Base-by-base conservation (phyloP, 2,113 vertebrate genomes). In the Peromyscus californicus region DNA sequence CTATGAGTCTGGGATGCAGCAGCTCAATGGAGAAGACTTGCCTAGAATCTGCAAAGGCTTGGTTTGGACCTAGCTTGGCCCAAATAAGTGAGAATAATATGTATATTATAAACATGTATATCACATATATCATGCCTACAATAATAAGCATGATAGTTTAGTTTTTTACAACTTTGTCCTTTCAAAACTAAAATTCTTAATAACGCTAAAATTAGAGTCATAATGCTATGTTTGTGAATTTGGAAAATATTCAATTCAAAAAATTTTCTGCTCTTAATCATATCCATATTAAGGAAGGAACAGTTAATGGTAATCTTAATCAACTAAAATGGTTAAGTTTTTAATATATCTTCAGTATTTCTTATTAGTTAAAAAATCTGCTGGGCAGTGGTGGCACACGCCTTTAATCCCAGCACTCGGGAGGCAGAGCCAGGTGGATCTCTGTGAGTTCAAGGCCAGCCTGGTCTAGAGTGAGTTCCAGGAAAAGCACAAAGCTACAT, bases 321-420 rank as follows among this genome's bases (percentile, higher is more conserved):
- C n/a, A 61, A 57, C 74, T 89, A 83, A 0, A 90, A 7, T 3
- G 39, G 7, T 0, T 72, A 87, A 84, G 9, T 61, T 63, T 59
- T 90, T 87, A 61, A 61, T 59, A 17, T 7, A 90, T 19, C 67
- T 82, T 33, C 8, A 82, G 22, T 63, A 26, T 75, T 42, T 75
- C 39, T 76, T 76, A 31, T 88, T 83, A 91, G 7, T 82, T 39
- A 90, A 92, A 26, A 92, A 79, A 83, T 90, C 31, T n/a, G n/a
- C n/a, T n/a, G n/a, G n/a, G n/a, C n/a, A n/a, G n/a, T n/a, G n/a
- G n/a, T n/a, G n/a, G n/a, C n/a, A n/a, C n/a, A n/a, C n/a, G n/a
- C n/a, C n/a, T n/a, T n/a, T n/a, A n/a, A n/a, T n/a, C n/a, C n/a
- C n/a, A n/a, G n/a, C n/a, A n/a, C n/a, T n/a, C n/a, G n/a, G n/a